phyloP scores from a whole-genome alignment of 2,888 invertebrate species.

The Aleiodes testaceus region DNA sequence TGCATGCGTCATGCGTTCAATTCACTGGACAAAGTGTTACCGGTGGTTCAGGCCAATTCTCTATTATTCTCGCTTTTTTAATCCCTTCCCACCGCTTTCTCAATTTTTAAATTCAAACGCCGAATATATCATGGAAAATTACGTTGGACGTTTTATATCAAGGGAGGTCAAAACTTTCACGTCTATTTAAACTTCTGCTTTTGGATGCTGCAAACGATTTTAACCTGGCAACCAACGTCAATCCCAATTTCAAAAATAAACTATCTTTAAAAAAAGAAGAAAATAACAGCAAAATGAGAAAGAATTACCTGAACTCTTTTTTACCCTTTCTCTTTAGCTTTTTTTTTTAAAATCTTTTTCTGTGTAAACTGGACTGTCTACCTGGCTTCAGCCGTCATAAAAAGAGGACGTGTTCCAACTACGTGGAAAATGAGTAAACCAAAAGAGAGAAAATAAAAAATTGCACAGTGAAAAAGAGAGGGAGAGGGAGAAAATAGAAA shows the following conservation, averaged over 20 bases:
- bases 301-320: slow-evolving; percentile 8
- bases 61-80: not conserved
- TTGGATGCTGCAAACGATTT: too few species aligned
- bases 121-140: not conserved
- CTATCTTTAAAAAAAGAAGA: slow-evolving; percentile 33
- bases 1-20: slow-evolving; percentile 45
- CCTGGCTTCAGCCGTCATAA: slow-evolving; percentile 21
- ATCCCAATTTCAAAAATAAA: slow-evolving; percentile 25
- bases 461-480: slow-evolving; percentile 27
- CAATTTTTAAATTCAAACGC: slow-evolving; percentile 16
- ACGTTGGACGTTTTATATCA: not conserved
- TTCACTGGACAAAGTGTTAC: slow-evolving; percentile 43
- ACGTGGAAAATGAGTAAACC: slow-evolving; percentile 33
- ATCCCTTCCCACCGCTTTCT: not conserved
- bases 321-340: not conserved
- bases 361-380: slow-evolving; percentile 12
- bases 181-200: not conserved
- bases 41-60: slow-evolving; percentile 13
- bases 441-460: slow-evolving; percentile 23
- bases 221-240: slow-evolving; percentile 9
- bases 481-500: not conserved
- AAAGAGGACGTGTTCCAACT: slow-evolving; percentile 34
- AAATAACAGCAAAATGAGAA: slow-evolving; percentile 6
- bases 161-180: not conserved
- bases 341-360: slow-evolving; percentile 2